These are phyloP conservation scores for Arvicanthis niloticus DNA, from an alignment of 2,113 vertebrate species.

Conservation along the genomic window DNA sequence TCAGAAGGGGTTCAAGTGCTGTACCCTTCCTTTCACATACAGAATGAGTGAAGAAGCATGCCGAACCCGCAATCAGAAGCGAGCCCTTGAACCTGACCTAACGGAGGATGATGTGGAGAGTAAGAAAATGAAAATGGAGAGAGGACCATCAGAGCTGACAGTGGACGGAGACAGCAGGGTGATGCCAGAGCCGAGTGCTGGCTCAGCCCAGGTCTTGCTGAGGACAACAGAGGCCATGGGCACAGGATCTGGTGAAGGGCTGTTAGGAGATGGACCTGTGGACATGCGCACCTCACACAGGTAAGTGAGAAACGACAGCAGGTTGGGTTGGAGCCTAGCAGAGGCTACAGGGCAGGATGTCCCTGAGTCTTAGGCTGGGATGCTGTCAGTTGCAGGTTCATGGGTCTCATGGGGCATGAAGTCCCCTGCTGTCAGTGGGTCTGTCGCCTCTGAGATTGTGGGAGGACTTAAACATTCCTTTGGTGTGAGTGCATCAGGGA, in stretches of 20 bases:
- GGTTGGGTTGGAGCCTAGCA: background rate
- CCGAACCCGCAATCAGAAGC: conserved; percentile 97
- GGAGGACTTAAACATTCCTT: background rate
- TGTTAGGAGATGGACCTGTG: conserved; percentile 93
- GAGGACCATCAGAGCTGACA: conserved; percentile 77
- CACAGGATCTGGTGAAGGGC: conserved; percentile 93
- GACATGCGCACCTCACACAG: conserved; percentile 98
- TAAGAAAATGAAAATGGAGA: conserved; percentile 95
- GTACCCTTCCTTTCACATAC: conserved; percentile 60
- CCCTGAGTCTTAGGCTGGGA: background rate
- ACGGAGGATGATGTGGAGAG: conserved; percentile 88
- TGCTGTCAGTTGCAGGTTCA: no score
- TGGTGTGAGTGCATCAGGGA: background rate
- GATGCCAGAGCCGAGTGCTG: conserved; percentile 85
- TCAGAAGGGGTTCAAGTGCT: conserved; percentile 38
- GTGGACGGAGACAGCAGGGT: conserved; percentile 83
- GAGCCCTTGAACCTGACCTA: conserved; percentile 93
- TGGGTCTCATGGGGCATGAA: background rate
- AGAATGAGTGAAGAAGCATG: conserved; percentile 97
- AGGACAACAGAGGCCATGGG: conserved; percentile 91
- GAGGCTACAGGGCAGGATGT: background rate
- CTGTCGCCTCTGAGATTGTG: background rate
- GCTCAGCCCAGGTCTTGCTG: conserved; percentile 88
- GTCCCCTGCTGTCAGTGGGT: background rate
- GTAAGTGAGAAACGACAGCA: conserved; percentile 83